phyloP scores from a whole-genome alignment of 2,113 vertebrate genomes.

The Clarias macrocephalus region DNA sequence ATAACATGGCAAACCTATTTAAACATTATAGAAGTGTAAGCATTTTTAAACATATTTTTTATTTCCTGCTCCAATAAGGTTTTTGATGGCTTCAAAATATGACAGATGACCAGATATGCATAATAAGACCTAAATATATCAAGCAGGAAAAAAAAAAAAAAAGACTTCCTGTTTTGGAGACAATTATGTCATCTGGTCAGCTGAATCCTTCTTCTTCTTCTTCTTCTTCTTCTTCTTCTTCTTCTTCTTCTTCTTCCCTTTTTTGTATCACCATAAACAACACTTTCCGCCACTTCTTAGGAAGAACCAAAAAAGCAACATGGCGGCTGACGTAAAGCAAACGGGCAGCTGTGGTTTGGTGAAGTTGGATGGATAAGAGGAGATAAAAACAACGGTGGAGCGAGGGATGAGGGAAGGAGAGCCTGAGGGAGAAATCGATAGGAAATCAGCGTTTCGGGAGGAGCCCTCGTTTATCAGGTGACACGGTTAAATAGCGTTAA shows the following conservation, averaged over 20 bases:
- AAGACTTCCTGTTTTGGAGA: not conserved
- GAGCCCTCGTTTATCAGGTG: conserved; percentile 96
- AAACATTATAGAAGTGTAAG: not conserved
- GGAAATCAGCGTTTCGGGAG: conserved; percentile 93
- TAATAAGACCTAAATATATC: not conserved
- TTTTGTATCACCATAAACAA: too few relatives aligned
- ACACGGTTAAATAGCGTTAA: conserved; percentile 85
- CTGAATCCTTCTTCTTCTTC: not conserved
- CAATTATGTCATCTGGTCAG: not conserved
- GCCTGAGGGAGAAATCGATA: conserved; percentile 92
- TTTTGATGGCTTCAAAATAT: not conserved
- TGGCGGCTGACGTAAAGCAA: not conserved
- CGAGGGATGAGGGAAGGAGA: conserved; percentile 83
- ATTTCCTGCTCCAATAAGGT: not conserved
- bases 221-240: not conserved
- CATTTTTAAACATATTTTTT: not conserved
- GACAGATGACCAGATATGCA: not conserved
- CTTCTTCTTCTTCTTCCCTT: not conserved
- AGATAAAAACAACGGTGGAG: conserved; percentile 84
- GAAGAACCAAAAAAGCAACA: conserved; percentile 15
- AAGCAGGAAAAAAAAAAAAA: not conserved
- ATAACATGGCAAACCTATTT: not conserved
- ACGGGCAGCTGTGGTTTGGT: conserved; percentile 37
- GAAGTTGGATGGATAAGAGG: conserved; percentile 75
- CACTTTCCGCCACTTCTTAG: not conserved